A percentile compares a stretch with the other conserved stretches of the same genome.
Evolutionary conservation across 2,113 vertebrate species (phyloP).

Genomic region (Salminus brasiliensis): DNA sequence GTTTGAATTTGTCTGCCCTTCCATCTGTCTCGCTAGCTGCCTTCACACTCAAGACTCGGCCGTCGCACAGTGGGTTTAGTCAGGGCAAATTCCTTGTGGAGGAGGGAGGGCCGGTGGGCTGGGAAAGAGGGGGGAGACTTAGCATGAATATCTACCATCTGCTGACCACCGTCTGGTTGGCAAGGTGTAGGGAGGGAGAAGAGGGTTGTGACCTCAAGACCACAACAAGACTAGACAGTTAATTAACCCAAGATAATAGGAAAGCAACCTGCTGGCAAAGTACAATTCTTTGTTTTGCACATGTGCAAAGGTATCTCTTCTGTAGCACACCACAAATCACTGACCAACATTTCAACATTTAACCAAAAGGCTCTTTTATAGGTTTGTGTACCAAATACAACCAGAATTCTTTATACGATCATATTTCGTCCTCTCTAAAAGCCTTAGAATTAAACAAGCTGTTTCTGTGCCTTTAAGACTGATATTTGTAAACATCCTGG

Average conservation of each 20-base stretch:
- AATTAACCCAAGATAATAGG: conserved; percentile 17
- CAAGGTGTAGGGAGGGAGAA: conserved; percentile 9
- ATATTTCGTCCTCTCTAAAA: no score
- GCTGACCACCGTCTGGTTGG: conserved; percentile 34
- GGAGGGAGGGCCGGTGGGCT: not conserved
- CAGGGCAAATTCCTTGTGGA: conserved; percentile 25
- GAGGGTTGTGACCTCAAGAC: conserved; percentile 32
- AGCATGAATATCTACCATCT: conserved; percentile 40
- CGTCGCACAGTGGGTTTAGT: not conserved
- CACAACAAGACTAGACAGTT: conserved; percentile 26
- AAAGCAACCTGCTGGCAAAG: not conserved
- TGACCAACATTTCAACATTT: not conserved
- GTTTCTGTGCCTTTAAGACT: no score
- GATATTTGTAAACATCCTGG: no score
- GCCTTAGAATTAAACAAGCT: no score
- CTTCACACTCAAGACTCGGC: not conserved
- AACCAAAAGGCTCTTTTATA: no score
- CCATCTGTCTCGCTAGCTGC: conserved; percentile 35
- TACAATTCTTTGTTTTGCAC: not conserved
- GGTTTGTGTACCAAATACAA: no score
- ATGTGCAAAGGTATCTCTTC: not conserved
- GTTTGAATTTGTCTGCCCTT: conserved; percentile 7
- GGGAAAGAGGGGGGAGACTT: no score
- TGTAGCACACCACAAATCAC: not conserved
- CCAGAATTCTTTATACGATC: no score